phyloP scores from a whole-genome alignment of 2,888 invertebrate species.

The Pachycephus smyrnensis region DNA sequence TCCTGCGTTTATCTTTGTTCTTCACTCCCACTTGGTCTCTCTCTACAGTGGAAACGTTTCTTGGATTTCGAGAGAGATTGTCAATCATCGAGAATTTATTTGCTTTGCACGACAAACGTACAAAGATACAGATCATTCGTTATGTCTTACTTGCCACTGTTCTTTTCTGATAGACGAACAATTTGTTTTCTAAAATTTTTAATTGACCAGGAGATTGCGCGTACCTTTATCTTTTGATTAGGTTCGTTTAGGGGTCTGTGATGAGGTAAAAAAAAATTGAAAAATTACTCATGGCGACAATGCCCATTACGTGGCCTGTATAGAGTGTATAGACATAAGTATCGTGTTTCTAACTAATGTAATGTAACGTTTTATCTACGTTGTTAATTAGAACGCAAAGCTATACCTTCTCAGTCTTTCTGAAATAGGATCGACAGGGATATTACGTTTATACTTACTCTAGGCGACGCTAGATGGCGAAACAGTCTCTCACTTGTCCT shows the following conservation, averaged over 20 bases:
- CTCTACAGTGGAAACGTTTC: slow-evolving; percentile 1
- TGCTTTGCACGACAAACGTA: not conserved
- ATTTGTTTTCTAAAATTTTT: no score
- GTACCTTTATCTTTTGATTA: not conserved
- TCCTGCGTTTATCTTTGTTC: slow-evolving; percentile 11
- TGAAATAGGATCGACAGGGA: not conserved
- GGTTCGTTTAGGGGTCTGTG: not conserved
- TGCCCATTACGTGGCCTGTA: not conserved
- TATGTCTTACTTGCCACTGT: not conserved
- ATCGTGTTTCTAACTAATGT: not conserved
- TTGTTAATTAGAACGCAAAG: not conserved
- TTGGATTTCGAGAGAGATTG: not conserved
- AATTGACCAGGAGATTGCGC: not conserved
- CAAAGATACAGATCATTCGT: not conserved
- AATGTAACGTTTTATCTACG: not conserved
- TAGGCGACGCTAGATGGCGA: slow-evolving; percentile 41
- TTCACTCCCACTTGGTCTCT: slow-evolving; percentile 11
- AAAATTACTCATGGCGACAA: not conserved
- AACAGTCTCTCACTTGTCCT: slow-evolving; percentile 23
- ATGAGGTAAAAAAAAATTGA: no score
- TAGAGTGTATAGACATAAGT: not conserved
- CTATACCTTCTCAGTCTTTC: not conserved
- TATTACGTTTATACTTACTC: slow-evolving; percentile 16
- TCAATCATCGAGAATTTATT: not conserved
- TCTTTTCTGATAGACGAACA: not conserved